Base-by-base conservation (phyloP, 1,140 invertebrate genomes). In the Sesamia nonagrioides region DNA sequence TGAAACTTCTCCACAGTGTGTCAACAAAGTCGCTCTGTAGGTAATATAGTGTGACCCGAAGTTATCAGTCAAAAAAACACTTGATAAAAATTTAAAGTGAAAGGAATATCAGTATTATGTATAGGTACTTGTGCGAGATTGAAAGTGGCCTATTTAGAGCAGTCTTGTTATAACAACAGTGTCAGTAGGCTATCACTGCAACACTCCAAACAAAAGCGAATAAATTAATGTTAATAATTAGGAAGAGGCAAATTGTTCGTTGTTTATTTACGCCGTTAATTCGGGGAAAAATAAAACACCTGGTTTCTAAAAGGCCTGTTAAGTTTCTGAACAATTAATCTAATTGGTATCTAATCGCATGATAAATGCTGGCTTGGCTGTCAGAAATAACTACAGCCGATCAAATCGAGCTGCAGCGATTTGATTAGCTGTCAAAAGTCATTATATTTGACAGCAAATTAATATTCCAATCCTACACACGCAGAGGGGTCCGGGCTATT, bases 181-280 rank as follows among this genome's bases (percentile, higher is more conserved):
- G 80, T 86, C 77, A 83, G 84, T 81, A 78, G 80, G 82, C 61
- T 79, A 82, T 80, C 82, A 81, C 63, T 80, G 80, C 54, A 79
- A 85, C 81, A 85, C 83, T 83, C 68, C 79, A 82, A 84, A 86
- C 75, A 84, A 88, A 86, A 80, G 78, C 82, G 71, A 72, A 79
- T 69, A 83, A 21, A 82, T 77, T 76, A 77, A 79, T 78, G 77
- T 80, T 82, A 82, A 60, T 81, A 73, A 50, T 42, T 83, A 71
- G 18, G 15, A 83, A 45, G 48, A 77, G 27, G 60, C 61, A 21
- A 66, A 77, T 54, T 21, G 42, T 48, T 75, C 58, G 18, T 56
- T 77, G 74, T 76, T 54, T n/a, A 76, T 45, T 61, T 75, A 54
- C 35, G 33, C 45, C 5, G 58, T 37, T 56, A 18, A 54, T 54